Evolutionary conservation across 2,888 invertebrate genomes (phyloP).

Genomic region (Molorchus minor): DNA sequence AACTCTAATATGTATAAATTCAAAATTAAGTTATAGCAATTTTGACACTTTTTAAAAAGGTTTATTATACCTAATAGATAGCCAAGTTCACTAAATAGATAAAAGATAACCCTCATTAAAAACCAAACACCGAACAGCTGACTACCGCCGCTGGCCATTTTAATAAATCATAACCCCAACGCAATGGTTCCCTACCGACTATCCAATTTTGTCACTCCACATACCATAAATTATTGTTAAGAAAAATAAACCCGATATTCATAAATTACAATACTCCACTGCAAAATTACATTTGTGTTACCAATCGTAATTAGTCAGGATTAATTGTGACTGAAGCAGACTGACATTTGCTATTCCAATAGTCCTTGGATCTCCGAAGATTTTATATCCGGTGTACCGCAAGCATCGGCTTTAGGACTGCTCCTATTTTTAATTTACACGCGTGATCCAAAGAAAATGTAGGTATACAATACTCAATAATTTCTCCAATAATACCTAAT

Average conservation of each 20-base stretch:
- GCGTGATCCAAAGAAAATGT: too few relatives aligned
- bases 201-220: neutral
- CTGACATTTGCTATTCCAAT: too few relatives aligned
- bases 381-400: too few relatives aligned
- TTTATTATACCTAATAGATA: neutral
- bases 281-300: neutral
- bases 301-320: neutral
- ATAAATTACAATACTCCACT: slow-evolving; percentile 2
- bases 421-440: too few relatives aligned
- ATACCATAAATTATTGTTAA: neutral
- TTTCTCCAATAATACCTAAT: too few relatives aligned
- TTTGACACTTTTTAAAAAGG: neutral
- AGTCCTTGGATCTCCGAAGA: too few relatives aligned
- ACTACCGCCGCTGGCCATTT: too few relatives aligned
- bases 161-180: neutral
- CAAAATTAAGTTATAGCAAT: neutral
- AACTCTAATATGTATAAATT: neutral
- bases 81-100: too few relatives aligned
- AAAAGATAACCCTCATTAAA: too few relatives aligned
- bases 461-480: too few relatives aligned
- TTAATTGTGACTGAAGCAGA: neutral
- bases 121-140: too few relatives aligned
- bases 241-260: slow-evolving; percentile 7
- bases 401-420: too few relatives aligned
- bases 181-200: neutral